Percentiles rank a stretch among this genome's conserved stretches.
Conservation (phyloP, 1,140 invertebrate genomes). For the Drosophila miranda region DNA sequence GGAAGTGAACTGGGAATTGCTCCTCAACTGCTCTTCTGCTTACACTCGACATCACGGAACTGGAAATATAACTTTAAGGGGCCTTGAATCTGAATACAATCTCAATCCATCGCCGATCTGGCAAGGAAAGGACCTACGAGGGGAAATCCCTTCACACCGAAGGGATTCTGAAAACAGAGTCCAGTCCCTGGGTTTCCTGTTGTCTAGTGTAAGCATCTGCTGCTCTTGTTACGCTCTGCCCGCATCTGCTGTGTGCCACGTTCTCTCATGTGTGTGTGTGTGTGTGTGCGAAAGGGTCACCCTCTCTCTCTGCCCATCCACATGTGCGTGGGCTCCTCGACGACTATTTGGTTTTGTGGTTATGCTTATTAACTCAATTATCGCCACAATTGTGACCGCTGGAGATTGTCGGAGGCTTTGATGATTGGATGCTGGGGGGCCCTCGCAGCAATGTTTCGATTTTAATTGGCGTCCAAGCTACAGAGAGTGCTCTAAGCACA, state of each 20-base stretch:
- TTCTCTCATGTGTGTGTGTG: not conserved
- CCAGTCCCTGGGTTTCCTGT: not conserved
- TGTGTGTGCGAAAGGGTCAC: slow-evolving; percentile 33
- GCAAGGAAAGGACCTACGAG: too few species aligned
- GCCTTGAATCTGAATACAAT: not conserved
- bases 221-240: not conserved
- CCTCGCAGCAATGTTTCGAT: too few species aligned
- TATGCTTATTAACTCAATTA: slow-evolving; percentile 79
- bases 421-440: too few species aligned
- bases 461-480: too few species aligned
- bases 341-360: slow-evolving; percentile 72
- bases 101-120: too few species aligned
- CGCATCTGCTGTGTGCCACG: not conserved
- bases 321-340: slow-evolving; percentile 24
- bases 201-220: slow-evolving; percentile 27
- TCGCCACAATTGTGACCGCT: slow-evolving; percentile 24
- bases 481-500: too few species aligned
- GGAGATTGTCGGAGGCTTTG: too few species aligned
- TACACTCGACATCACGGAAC: slow-evolving; percentile 16
- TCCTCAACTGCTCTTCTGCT: slow-evolving; percentile 22
- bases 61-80: not conserved
- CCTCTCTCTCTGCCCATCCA: too few species aligned
- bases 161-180: too few species aligned
- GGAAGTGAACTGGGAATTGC: slow-evolving; percentile 50
- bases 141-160: too few species aligned